Evolutionary conservation across 2,888 invertebrate genomes (phyloP), one percentile per base, ranked within the genome.

Genomic region (Blera fallax): DNA sequence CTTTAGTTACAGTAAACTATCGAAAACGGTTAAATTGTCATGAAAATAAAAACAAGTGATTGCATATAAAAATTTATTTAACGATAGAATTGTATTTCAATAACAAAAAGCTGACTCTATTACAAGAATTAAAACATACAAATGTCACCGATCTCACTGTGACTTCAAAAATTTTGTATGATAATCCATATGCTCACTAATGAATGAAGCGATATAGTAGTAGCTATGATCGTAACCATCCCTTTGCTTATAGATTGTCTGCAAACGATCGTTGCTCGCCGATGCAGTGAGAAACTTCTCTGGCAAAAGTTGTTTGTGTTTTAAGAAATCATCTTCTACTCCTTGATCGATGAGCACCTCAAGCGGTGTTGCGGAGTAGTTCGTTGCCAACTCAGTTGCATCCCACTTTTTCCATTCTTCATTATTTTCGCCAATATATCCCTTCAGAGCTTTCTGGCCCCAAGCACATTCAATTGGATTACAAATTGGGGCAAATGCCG

Each of bases 151-250:
- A 16, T 37, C 1, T 56, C 11, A 54, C 6, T 62, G 3, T 43
- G 40, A 7, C n/a, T 94, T 95, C 16, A 98, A 94, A 91, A 95
- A 94, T 90, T 96, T 95, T 2, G 96, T 95, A 92, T 99, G 99
- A 92, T 98, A 97, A 0, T 32, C 40, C 1, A 70, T 2, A 29
- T 70, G 70, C 32, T 99, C 98, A 48, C 95, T 96, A 67, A 99
- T 95, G 91, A 97, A 99, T 0, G 97, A 95, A 0, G 98, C 94
- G 87, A 99, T 96, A 90, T 97, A 98, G 90, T 95, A 99, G 90
- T 99, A 99, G 56, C 97, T 96, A 92, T 99, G 99, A 91, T 99
- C 98, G 90, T 99, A 99, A 14, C 96, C 98, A 87, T 96, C 95
- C 8, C 96, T 94, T 89, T 95, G 93, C 88, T 96, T 95, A 14